Base-by-base conservation (phyloP, 2,113 vertebrate genomes). In the Notarius quadriscutis region DNA sequence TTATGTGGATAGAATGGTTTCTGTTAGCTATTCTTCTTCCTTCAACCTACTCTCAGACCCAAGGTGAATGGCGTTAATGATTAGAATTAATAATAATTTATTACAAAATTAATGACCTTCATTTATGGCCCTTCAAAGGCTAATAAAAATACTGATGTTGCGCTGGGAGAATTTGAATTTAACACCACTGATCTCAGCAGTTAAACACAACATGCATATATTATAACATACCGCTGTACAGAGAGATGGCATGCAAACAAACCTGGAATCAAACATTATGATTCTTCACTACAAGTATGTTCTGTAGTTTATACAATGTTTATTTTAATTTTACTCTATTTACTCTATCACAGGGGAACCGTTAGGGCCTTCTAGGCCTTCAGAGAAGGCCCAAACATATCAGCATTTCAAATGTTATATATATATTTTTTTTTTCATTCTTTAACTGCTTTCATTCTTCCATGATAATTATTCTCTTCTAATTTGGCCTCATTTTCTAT, bases 241-340 rank as follows among this genome's bases (percentile, higher is more conserved):
- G 65, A 30, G 74, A 69, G 65, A 75, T 34, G 74, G 62, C 71
- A 30, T 27, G 55, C 79, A 57, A 57, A 55, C 6, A 55, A 55
- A 27, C 67, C 83, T 79, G 63, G 1, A 27, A 83, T 89, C 83
- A 74, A 87, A 82, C 67, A 85, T 30, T 20, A 86, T 86, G 71
- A 84, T 63, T 84, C 86, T 86, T 84, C 84, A 84, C 57, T 50
- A 58, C 62, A 84, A 17, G 11, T 22, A 48, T 50, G 20, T 63
- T 7, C 18, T 62, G 2, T 74, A 41, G 34, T 41, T 41, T 41
- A 41, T 41, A 41, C 34, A 41, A 41, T 41, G 34, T 41, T 41
- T 41, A 41, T 41, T 41, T 3, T 0, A 41, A 41, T 41, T 34
- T 34, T 34, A 34, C 34, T 34, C 34, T 34, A 34, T 41, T 41